Evolutionary conservation across 2,113 vertebrate species (phyloP), one percentile per base, ranked within the genome.

Genomic region (Etheostoma spectabile): DNA sequence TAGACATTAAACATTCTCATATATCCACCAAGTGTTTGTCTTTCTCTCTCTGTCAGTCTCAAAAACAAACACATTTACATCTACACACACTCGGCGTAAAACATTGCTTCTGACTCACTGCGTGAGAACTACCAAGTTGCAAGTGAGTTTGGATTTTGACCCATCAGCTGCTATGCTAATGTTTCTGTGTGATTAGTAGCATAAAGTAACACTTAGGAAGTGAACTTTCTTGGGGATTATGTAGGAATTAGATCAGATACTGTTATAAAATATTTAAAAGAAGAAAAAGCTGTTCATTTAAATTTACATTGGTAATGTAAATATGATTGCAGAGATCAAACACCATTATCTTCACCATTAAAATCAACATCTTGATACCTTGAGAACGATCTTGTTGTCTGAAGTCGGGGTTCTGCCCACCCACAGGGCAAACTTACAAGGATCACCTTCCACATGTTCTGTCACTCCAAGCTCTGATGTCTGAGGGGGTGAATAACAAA

Each of bases 311-410:
- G n/a, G n/a, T n/a, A n/a, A 35, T 45, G 2, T 2, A 22, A 27
- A 73, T 57, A 64, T 42, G 10, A 70, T 22, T 15, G 14, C 48
- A 56, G 11, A 4, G 62, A 52, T 5, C n/a, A 49, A 53, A 42
- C 12, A 3, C 3, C 16, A 10, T 46, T 49, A 24, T 46, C 45
- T 70, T 18, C 7, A 42, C 13, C 1, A 24, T 63, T 45, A 22
- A 51, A 12, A 65, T 21, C 3, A 84, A 27, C 11, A 74, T 73
- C 3, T 68, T 45, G 6, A 2, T 96, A 99, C 98, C 98, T 99
- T 99, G 45, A 99, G 97, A 76, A 99, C 98, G 69, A 99, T 99
- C 95, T 99, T 99, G 93, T 99, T 99, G 94, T 99, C 98, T 59
- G 97, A 99, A 56, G 98, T 98, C n/a, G 98, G 98, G 0, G 98